A percentile compares a stretch with the other conserved stretches of the same genome.
Conservation (phyloP, 2,888 invertebrate genomes). For the Melanotus villosus region DNA sequence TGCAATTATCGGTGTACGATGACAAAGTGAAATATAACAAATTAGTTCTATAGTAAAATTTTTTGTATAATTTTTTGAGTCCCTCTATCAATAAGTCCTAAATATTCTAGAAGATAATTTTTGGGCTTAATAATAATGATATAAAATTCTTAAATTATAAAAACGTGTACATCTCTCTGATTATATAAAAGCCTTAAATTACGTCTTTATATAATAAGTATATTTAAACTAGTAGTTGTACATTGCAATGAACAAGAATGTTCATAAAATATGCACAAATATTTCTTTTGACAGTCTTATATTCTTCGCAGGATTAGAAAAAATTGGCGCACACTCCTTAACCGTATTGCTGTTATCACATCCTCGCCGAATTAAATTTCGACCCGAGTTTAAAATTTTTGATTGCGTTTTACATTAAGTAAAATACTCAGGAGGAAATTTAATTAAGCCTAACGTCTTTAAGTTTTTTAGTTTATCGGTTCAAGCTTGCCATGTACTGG, state of each 20-base stretch:
- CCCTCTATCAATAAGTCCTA: conserved; percentile 29
- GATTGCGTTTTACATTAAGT: too few species aligned
- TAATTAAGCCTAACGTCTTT: too few species aligned
- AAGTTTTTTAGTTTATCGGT: conserved; percentile 55
- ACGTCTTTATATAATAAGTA: conserved; percentile 4
- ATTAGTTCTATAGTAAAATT: not conserved
- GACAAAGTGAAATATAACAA: conserved; percentile 8
- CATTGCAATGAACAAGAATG: conserved; percentile 19
- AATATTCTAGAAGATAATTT: conserved; percentile 11
- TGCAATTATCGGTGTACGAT: conserved; percentile 20
- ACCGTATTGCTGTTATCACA: conserved; percentile 40
- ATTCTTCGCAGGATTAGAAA: conserved; percentile 19
- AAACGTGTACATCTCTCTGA: conserved; percentile 34
- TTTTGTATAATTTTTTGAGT: conserved; percentile 29
- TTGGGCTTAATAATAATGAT: conserved; percentile 24
- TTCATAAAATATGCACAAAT: conserved; percentile 24
- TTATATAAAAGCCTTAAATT: conserved; percentile 33
- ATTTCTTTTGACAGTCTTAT: conserved; percentile 38
- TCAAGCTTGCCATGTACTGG: conserved; percentile 62
- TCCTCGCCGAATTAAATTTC: conserved; percentile 10
- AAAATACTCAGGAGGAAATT: too few species aligned
- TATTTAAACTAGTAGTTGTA: conserved; percentile 23
- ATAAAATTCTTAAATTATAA: conserved; percentile 29
- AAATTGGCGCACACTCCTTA: conserved; percentile 11
- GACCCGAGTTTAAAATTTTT: not conserved